phyloP scores from a whole-genome alignment of 2,113 vertebrate genomes.

The Mola mola region DNA sequence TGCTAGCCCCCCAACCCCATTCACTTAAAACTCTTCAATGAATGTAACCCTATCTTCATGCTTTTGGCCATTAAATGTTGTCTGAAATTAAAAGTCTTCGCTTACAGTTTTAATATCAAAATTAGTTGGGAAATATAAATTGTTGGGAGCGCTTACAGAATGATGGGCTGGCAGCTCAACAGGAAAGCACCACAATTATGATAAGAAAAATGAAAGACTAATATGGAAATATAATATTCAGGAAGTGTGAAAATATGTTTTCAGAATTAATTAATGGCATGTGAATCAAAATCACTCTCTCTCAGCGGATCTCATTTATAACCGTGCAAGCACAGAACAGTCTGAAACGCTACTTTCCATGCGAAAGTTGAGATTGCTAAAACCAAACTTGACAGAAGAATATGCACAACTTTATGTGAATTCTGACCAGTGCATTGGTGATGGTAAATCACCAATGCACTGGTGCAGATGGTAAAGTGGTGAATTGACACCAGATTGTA shows the following conservation, averaged over 20 bases:
- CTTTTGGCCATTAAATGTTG: slow-evolving; percentile 44
- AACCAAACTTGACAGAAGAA: no score
- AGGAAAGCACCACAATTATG: slow-evolving; percentile 21
- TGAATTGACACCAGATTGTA: no score
- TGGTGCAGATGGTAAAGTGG: no score
- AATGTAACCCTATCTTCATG: slow-evolving; percentile 47
- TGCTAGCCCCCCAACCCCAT: slow-evolving; percentile 46
- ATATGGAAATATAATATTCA: slow-evolving; percentile 12
- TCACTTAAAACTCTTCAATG: slow-evolving; percentile 68
- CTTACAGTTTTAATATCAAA: slow-evolving; percentile 41
- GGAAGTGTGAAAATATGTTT: slow-evolving; percentile 1
- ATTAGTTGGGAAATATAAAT: slow-evolving; percentile 34
- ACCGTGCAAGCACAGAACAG: no score
- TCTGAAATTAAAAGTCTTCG: slow-evolving; percentile 53
- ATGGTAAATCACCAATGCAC: no score
- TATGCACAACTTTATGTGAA: no score
- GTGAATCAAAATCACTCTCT: slow-evolving; percentile 4
- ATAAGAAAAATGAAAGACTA: slow-evolving; percentile 21
- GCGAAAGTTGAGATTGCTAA: no score
- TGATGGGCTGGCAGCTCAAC: slow-evolving; percentile 10
- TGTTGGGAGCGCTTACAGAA: slow-evolving; percentile 16
- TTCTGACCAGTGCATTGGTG: no score
- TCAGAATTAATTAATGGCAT: neutral
- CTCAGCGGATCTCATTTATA: neutral
- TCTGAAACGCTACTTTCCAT: no score